Evolutionary conservation across 1,140 invertebrate genomes (phyloP), one percentile per base, ranked within the genome.

Genomic region (Papilio xuthus): DNA sequence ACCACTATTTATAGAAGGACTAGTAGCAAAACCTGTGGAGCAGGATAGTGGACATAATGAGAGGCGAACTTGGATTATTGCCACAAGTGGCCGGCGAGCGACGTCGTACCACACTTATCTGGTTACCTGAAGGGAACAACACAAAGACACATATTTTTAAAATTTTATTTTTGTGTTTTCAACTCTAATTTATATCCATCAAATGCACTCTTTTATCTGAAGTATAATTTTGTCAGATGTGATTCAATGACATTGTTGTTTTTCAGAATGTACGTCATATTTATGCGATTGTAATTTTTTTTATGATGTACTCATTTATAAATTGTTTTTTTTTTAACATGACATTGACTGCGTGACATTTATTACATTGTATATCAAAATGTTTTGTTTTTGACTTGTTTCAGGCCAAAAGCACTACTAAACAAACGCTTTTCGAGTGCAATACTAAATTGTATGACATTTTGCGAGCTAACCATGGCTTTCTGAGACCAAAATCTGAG

Each of bases 1-100:
- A 60, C 69, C 75, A 89, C 88, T 93, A 93, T 93, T 92, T 90
- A 91, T 93, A 93, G 90, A 88, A 85, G 85, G 86, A 87, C 85
- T 82, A 87, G 90, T 90, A 90, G 89, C 84, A 84, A 93, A 92
- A 91, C 89, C 87, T 88, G 89, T 89, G 86, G 81, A 82, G 85
- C 89, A 88, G 89, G 91, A 88, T 91, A 89, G 85, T 88, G 79
- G 67, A 77, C 85, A 87, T 91, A 90, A 92, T 91, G 86, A 90
- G 84, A 86, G 82, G 83, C 84, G 83, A 86, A 88, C 85, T 90
- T 90, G 87, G 84, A 89, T 83, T 88, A 85, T 86, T 89, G 86
- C 86, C 82, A 87, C 88, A 87, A 87, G 81, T 79, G 82, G 81
- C 82, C 82, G 84, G 82, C 86, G 81, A 87, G 83, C 83, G 85